Base-by-base conservation (phyloP, 2,113 vertebrate genomes). In the Microcebus jonahi region DNA sequence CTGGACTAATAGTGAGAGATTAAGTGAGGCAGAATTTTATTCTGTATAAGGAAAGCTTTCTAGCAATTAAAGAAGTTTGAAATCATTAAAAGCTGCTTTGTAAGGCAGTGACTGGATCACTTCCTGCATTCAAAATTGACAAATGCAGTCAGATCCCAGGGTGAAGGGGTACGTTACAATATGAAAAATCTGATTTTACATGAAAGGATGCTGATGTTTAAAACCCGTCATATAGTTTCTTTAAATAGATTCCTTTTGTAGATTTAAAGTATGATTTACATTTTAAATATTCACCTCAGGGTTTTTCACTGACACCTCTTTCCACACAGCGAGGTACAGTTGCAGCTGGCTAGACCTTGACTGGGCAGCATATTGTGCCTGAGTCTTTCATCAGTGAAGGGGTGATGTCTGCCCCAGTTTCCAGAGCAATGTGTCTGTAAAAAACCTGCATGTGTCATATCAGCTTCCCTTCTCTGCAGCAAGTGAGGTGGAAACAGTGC, bases 201-300 rank as follows among this genome's bases (percentile, higher is more conserved):
- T 48, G 68, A 86, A 95, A 93, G 48, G 23, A 14, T 75, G 9
- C 50, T 63, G 57, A 53, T 12, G n/a, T 96, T 94, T 95, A 95
- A 83, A 93, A 90, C 67, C 63, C 34, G 25, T 93, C 57, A 63
- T 70, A 81, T 83, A 53, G 21, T 81, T 84, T 91, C 67, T 95
- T 88, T 61, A 70, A 95, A 89, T 89, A 85, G 6, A 71, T 85
- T 77, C 61, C 17, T 55, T 85, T 86, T 91, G 36, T 91, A 48
- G 55, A 94, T 65, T 95, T 84, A 45, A 92, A 95, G 71, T 85
- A 55, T 73, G 85, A 77, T 95, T 91, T 91, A 10, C 94, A 79
- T 93, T 89, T 73, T 67, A 95, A 57, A 73, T 39, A 23, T 53
- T 81, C 34, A 70, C 59, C 59, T 89, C 80, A 29, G 48, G 87